phyloP scores from a whole-genome alignment of 2,113 vertebrate genomes.

The Capreolus pygargus region DNA sequence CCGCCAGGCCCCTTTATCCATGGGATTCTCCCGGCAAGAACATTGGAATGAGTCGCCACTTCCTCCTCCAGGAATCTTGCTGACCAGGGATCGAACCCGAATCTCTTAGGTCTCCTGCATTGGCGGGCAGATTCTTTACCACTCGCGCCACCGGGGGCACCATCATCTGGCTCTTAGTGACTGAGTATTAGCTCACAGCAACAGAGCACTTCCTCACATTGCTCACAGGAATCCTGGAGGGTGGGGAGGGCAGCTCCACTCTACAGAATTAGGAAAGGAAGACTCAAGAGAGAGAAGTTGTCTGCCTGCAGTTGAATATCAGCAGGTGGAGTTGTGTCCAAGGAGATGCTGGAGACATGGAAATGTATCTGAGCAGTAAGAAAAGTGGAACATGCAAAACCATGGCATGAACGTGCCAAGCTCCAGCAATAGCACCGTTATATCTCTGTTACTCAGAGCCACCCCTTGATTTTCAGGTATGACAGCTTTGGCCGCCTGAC shows the following conservation, averaged over 20 bases:
- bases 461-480: constrained; percentile 84
- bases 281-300: background rate
- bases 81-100: background rate
- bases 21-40: background rate
- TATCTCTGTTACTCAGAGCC: constrained; percentile 18
- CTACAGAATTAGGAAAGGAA: background rate
- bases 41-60: background rate
- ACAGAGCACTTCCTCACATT: too few species aligned
- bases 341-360: background rate
- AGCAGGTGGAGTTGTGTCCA: background rate
- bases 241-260: background rate
- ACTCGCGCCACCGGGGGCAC: background rate
- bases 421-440: background rate
- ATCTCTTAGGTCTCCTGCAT: background rate
- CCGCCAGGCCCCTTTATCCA: background rate
- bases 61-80: background rate
- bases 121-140: background rate
- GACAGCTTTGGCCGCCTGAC: constrained; percentile 96
- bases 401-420: fast-evolving
- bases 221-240: background rate
- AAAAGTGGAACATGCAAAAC: background rate
- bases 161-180: background rate
- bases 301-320: background rate
- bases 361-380: background rate
- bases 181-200: background rate